Conservation (phyloP, 92 coral and sea anemone species). For the Galaxea fascicularis region DNA sequence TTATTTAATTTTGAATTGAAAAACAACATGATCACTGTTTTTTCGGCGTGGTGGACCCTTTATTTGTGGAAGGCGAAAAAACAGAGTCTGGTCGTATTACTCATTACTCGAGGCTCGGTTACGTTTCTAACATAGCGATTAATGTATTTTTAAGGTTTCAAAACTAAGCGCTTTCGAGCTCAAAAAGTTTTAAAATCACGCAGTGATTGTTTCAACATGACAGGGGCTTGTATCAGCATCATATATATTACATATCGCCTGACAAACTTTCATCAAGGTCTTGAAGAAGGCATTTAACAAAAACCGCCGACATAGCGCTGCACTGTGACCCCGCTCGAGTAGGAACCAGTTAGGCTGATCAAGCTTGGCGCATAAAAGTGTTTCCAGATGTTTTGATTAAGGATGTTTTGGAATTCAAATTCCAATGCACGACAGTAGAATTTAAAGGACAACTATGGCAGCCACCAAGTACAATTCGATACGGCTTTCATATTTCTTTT, state of each 20-base stretch:
- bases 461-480: too few relatives aligned
- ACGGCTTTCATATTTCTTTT: background rate
- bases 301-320: constrained; percentile 33
- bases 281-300: constrained; percentile 51
- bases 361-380: background rate
- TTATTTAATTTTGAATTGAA: too few relatives aligned
- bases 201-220: constrained; percentile 18
- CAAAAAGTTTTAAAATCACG: constrained; percentile 3
- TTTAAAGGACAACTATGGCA: too few relatives aligned
- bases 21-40: too few relatives aligned
- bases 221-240: background rate
- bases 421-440: background rate
- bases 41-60: too few relatives aligned
- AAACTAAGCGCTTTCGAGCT: background rate
- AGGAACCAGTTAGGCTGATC: constrained; percentile 34
- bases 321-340: constrained; percentile 13
- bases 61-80: too few relatives aligned
- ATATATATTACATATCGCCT: constrained; percentile 34
- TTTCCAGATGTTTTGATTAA: constrained; percentile 32
- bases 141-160: too few relatives aligned
- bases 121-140: too few relatives aligned
- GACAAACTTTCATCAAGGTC: constrained; percentile 44
- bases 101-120: too few relatives aligned
- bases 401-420: background rate
- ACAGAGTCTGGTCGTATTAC: too few relatives aligned